Evolutionary conservation across 2,113 vertebrate genomes (phyloP).

Genomic region (Conger conger): DNA sequence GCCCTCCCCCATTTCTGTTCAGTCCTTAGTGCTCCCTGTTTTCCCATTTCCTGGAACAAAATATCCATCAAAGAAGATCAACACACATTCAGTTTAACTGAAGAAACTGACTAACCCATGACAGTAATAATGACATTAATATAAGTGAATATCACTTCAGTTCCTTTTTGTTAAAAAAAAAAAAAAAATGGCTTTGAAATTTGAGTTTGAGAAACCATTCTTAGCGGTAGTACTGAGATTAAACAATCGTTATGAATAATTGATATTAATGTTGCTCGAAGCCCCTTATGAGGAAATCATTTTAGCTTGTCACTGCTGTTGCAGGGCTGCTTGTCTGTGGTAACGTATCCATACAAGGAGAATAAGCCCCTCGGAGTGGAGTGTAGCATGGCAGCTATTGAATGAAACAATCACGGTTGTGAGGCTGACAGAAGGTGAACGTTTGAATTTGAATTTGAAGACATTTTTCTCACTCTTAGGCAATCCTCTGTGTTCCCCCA

Average conservation of each 20-base stretch:
- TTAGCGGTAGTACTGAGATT: slow-evolving; percentile 71
- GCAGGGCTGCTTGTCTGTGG: slow-evolving; percentile 31
- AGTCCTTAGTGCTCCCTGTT: slow-evolving; percentile 54
- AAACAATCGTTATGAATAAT: slow-evolving; percentile 85
- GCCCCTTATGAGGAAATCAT: slow-evolving; percentile 42
- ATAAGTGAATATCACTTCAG: slow-evolving; percentile 62
- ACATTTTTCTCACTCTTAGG: not conserved
- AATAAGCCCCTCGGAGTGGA: not conserved
- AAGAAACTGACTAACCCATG: slow-evolving; percentile 73
- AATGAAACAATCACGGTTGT: slow-evolving; percentile 12
- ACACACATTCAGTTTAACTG: slow-evolving; percentile 71
- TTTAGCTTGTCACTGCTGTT: slow-evolving; percentile 24
- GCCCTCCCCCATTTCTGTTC: slow-evolving; percentile 18
- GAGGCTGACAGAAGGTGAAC: not conserved
- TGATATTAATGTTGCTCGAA: slow-evolving; percentile 79
- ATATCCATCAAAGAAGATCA: slow-evolving; percentile 72
- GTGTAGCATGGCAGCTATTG: slow-evolving; percentile 38
- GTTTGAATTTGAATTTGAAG: not conserved
- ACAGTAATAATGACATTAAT: slow-evolving; percentile 77
- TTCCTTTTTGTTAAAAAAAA: slow-evolving; percentile 71
- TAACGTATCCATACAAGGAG: slow-evolving; percentile 5
- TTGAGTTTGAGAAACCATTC: slow-evolving; percentile 70
- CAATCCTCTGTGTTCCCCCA: not conserved
- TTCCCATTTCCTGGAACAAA: slow-evolving; percentile 81
- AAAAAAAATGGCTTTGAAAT: slow-evolving; percentile 70